Percentiles rank a stretch among this genome's conserved stretches.
phyloP scores from a whole-genome alignment of 2,797 vertebrate species.

The Falco columbarius region DNA sequence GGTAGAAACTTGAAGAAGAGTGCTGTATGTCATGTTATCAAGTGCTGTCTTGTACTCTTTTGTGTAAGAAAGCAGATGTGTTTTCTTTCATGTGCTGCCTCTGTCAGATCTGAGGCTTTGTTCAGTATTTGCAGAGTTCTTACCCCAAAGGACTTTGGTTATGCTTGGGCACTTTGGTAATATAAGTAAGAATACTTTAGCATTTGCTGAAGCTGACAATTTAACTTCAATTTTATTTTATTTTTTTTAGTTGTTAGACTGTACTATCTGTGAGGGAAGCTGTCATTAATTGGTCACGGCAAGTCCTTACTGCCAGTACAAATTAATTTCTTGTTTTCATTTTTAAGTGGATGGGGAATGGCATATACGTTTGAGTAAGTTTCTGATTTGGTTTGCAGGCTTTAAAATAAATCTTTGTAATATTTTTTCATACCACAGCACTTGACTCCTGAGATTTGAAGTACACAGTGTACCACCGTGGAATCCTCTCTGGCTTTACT shows the following conservation, averaged over 20 bases:
- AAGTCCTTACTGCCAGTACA: background rate
- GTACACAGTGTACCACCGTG: background rate
- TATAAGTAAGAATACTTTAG: background rate
- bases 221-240: background rate
- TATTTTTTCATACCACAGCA: background rate
- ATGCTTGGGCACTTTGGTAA: background rate
- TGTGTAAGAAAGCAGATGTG: background rate
- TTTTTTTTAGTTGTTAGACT: background rate
- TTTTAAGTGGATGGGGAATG: background rate
- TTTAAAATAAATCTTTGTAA: background rate
- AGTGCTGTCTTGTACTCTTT: background rate
- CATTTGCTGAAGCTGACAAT: background rate
- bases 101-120: background rate
- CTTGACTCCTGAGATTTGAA: background rate
- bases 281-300: background rate
- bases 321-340: background rate
- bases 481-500: background rate
- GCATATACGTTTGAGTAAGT: background rate
- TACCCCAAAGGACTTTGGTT: background rate
- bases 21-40: background rate
- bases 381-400: background rate
- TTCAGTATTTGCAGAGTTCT: background rate
- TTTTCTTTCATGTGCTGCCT: conserved; percentile 21
- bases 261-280: background rate
- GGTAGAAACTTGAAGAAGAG: background rate